Evolutionary conservation across 2,797 vertebrate species (phyloP).

Genomic region (Parambassis ranga): DNA sequence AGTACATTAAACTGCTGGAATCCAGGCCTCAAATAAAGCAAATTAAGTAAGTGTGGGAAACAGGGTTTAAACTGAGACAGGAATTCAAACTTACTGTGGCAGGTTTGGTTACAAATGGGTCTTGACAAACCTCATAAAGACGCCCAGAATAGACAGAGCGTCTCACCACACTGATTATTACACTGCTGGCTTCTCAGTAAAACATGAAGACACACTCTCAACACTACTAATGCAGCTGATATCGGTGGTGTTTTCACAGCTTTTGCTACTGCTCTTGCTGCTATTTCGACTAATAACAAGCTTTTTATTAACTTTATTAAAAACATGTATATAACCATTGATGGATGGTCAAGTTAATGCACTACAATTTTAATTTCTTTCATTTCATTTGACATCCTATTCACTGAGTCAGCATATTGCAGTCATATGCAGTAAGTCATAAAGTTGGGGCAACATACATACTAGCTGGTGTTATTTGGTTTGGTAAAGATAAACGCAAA

Average conservation of each 20-base stretch:
- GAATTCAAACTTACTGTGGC: slow-evolving; percentile 55
- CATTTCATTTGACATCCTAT: no score
- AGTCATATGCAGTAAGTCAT: no score
- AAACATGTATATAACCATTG: not conserved
- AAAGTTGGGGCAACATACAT: no score
- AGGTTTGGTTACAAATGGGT: slow-evolving; percentile 73
- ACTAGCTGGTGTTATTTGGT: no score
- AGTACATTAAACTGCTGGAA: slow-evolving; percentile 28
- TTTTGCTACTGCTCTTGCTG: slow-evolving; percentile 3
- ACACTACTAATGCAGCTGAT: slow-evolving; percentile 1
- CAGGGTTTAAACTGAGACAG: slow-evolving; percentile 27
- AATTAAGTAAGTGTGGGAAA: slow-evolving; percentile 28
- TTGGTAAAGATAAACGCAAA: no score
- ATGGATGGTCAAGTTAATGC: not conserved
- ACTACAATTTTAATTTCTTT: not conserved
- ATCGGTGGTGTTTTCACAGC: slow-evolving; percentile 20
- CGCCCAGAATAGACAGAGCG: slow-evolving; percentile 64
- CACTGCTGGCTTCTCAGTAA: slow-evolving; percentile 35
- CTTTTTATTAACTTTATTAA: not conserved
- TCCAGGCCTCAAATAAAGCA: slow-evolving; percentile 14
- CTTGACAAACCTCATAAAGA: slow-evolving; percentile 71
- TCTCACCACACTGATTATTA: slow-evolving; percentile 72
- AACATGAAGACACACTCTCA: slow-evolving; percentile 30
- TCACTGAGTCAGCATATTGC: no score
- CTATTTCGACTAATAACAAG: no score